A percentile compares a stretch with the other conserved stretches of the same genome.
Conservation (phyloP, 2,888 invertebrate species). For the Hypena proboscidalis region DNA sequence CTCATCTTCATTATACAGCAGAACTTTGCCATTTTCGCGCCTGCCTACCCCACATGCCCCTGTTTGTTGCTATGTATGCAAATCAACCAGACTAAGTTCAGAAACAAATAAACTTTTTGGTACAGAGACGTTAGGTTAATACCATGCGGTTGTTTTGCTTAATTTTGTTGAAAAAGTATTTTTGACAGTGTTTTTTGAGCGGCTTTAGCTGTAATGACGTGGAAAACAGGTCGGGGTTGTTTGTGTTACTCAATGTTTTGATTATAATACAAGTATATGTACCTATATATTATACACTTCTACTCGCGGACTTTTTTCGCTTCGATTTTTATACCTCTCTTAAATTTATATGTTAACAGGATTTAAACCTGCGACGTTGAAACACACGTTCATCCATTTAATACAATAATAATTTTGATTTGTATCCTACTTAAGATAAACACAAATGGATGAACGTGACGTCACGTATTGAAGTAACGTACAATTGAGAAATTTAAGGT, state of each 20-base stretch:
- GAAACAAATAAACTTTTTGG: constrained; percentile 76
- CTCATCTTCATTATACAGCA: constrained; percentile 79
- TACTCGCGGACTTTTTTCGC: too few relatives aligned
- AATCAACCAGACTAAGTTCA: constrained; percentile 71
- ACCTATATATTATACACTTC: too few relatives aligned
- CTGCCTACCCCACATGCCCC: constrained; percentile 58
- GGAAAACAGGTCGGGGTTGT: constrained; percentile 1
- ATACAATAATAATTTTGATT: too few relatives aligned
- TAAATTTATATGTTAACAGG: too few relatives aligned
- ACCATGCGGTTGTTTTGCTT: constrained; percentile 50
- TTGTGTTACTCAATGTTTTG: constrained; percentile 2
- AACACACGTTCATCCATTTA: too few relatives aligned
- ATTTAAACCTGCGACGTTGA: too few relatives aligned
- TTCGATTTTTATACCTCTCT: too few relatives aligned
- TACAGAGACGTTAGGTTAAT: constrained; percentile 54
- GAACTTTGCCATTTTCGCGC: constrained; percentile 74
- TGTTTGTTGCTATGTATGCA: constrained; percentile 76
- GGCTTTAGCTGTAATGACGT: constrained; percentile 20
- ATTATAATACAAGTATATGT: too few relatives aligned
- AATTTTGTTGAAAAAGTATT: constrained; percentile 45
- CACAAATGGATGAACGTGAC: too few relatives aligned
- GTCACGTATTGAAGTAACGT: too few relatives aligned
- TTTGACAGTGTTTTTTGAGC: constrained; percentile 36
- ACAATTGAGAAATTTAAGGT: too few relatives aligned
- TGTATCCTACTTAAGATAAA: too few relatives aligned